Evolutionary conservation across 2,113 vertebrate genomes (phyloP), one percentile per base, ranked within the genome.

Genomic region (Dipodomys ordii): DNA sequence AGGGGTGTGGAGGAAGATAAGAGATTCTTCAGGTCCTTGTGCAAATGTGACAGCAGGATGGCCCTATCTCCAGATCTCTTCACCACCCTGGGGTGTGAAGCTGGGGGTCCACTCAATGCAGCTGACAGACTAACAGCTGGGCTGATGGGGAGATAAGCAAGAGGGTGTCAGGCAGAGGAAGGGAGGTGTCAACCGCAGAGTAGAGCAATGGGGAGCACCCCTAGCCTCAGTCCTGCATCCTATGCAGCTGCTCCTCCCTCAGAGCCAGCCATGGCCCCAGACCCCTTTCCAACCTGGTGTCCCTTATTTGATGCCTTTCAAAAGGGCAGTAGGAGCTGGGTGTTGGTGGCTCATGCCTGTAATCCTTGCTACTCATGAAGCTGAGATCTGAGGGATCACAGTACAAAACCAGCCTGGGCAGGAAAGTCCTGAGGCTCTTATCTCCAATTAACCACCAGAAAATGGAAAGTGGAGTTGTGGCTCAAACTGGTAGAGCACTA

Each of bases 141-240:
- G 88, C 74, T 81, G 79, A 76, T 1, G 2, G 7, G 11, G 28
- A 96, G 93, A 91, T 94, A 88, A 96, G 91, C 74, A 81, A 83
- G 81, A 84, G 65, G 87, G 91, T 96, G 94, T 94, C 91, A 96
- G 94, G 94, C 95, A 85, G 89, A 74, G 82, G 89, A 77, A 90
- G 74, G 65, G 76, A 95, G 91, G 96, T 96, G 96, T 94, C 25
- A 96, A 93, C 96, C 95, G 44, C 97, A 95, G 65, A 91, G 60
- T 18, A 39, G 60, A 30, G 60, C 32, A 57, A 78, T 11, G 44
- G 32, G 84, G 87, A 76, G 65, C 68, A 28, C 20, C 22, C 28
- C 71, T 16, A 20, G 1, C 78, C 30, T 77, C 69, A 90, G 85
- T 57, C 6, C 22, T 64, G 65, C 64, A 35, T 44, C 44, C 68